phyloP scores from a whole-genome alignment of 2,113 vertebrate genomes.

The Corvus moneduloides region DNA sequence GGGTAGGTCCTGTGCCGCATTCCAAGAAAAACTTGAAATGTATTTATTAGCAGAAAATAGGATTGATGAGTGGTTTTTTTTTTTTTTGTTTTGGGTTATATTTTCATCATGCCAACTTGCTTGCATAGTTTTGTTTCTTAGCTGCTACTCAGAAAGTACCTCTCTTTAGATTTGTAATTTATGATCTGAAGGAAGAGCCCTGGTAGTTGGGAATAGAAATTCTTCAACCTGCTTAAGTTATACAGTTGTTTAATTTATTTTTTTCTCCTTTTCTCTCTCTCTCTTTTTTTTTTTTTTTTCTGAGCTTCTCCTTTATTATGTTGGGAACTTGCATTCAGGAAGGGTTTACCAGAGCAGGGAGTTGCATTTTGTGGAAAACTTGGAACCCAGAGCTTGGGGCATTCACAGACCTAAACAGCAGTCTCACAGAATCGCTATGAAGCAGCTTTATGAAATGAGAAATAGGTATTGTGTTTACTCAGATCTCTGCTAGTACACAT shows the following conservation, averaged over 20 bases:
- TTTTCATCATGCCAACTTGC: not conserved
- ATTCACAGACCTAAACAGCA: not conserved
- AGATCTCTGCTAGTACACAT: not conserved
- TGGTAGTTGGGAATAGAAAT: not conserved
- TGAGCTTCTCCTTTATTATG: not conserved
- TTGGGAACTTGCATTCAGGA: not conserved
- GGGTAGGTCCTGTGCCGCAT: not conserved
- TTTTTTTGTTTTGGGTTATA: not conserved
- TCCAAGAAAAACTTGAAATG: not conserved
- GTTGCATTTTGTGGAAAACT: not conserved
- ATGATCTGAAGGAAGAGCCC: not conserved
- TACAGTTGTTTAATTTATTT: not conserved
- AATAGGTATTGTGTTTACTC: not conserved
- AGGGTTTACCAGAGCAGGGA: not conserved
- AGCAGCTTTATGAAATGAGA: not conserved
- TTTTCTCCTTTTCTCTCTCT: rapidly evolving
- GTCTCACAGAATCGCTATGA: not conserved
- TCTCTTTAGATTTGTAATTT: not conserved
- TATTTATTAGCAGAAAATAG: not conserved
- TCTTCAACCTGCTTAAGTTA: not conserved
- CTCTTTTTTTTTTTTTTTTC: too few relatives aligned
- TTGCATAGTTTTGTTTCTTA: not conserved
- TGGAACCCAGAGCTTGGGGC: not conserved
- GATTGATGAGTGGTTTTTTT: too few relatives aligned
- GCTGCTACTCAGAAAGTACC: not conserved